These are phyloP conservation scores for Sciurus vulgaris DNA, from an alignment of 2,797 vertebrate species.

Conservation along the genomic window DNA sequence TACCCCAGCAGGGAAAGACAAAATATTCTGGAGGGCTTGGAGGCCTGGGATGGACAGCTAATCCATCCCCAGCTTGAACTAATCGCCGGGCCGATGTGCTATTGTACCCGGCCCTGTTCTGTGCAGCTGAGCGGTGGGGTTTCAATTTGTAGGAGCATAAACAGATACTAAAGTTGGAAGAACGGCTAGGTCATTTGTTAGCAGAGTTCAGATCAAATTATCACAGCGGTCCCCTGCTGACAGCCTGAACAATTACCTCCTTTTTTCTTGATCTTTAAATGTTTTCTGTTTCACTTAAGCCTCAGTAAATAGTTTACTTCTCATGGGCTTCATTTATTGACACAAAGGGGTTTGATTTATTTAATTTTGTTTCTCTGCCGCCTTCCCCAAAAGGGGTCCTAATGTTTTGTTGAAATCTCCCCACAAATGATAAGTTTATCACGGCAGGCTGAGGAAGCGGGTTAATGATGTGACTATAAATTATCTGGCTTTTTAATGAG, in stretches of 20 bases:
- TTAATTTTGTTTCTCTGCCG: constrained; percentile 78
- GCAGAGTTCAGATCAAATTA: constrained; percentile 98
- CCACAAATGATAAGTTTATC: constrained; percentile 72
- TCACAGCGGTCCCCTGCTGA: constrained; percentile 95
- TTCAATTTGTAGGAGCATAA: constrained; percentile 99
- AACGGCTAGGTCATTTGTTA: constrained; percentile 98
- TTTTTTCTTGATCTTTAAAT: constrained; percentile 90
- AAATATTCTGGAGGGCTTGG: constrained; percentile 94
- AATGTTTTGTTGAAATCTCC: constrained; percentile 77
- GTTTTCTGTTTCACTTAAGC: constrained; percentile 90
- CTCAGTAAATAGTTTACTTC: constrained; percentile 88
- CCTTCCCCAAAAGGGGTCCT: constrained; percentile 78
- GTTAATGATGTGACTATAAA: constrained; percentile 77
- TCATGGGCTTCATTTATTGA: constrained; percentile 87
- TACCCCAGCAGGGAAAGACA: constrained; percentile 97
- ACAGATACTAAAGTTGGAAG: constrained; percentile 99
- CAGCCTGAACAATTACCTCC: constrained; percentile 93
- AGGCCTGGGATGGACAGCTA: constrained; percentile 93
- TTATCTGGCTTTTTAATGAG: constrained; percentile 74
- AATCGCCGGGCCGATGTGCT: constrained; percentile 94
- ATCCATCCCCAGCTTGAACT: constrained; percentile 99
- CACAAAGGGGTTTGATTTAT: constrained; percentile 85
- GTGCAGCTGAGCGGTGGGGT: constrained; percentile 95
- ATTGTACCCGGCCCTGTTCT: constrained; percentile 90
- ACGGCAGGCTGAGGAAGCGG: constrained; percentile 49